Conservation (phyloP, 2,888 invertebrate species). For the Prosapia bicincta region DNA sequence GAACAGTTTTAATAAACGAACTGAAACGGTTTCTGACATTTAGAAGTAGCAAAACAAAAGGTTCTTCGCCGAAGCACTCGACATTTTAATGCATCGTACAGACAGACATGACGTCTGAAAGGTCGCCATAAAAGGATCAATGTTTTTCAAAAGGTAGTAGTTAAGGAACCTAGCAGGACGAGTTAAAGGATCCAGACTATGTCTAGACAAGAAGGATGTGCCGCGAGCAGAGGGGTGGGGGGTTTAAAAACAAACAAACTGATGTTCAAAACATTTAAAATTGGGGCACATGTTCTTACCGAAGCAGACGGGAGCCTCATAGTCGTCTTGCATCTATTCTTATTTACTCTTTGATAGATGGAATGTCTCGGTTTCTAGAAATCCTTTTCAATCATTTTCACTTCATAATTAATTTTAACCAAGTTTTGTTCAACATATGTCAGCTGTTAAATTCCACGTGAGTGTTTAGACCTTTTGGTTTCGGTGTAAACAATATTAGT, state of each 20-base stretch:
- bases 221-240: background rate
- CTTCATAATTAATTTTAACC: background rate
- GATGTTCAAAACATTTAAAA: background rate
- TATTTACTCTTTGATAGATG: background rate
- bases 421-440: background rate
- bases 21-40: too few relatives aligned
- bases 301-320: background rate
- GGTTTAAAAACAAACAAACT: background rate
- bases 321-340: background rate
- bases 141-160: constrained; percentile 2
- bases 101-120: background rate
- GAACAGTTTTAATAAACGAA: too few relatives aligned
- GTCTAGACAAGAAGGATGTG: background rate
- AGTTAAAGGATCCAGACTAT: background rate
- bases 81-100: background rate
- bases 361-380: background rate
- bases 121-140: background rate
- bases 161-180: background rate
- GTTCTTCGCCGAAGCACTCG: background rate
- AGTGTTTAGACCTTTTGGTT: too few relatives aligned
- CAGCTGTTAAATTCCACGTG: background rate
- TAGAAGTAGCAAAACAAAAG: too few relatives aligned
- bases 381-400: background rate
- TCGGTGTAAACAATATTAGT: too few relatives aligned
- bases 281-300: background rate